A percentile compares a stretch with the other conserved stretches of the same genome.
phyloP scores from a whole-genome alignment of 2,888 invertebrate genomes.

The Drosophila basisetae region DNA sequence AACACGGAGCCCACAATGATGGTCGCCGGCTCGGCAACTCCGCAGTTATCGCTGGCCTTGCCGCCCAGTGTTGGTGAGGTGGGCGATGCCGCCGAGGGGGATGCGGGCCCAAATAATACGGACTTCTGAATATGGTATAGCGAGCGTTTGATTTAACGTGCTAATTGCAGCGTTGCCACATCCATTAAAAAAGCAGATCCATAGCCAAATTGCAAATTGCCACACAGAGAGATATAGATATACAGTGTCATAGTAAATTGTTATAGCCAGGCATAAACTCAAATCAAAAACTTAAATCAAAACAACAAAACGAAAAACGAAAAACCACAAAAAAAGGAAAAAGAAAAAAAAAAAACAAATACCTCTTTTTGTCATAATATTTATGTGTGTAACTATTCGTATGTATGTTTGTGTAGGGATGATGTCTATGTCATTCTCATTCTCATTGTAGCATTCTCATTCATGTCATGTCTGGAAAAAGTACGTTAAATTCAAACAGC shows the following conservation, averaged over 20 bases:
- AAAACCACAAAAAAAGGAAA: not conserved
- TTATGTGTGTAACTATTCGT: conserved; percentile 26
- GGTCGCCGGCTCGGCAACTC: conserved; percentile 85
- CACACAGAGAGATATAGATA: conserved; percentile 19
- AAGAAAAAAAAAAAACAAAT: conserved; percentile 28
- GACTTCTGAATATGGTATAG: conserved; percentile 91
- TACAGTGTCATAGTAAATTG: conserved; percentile 25
- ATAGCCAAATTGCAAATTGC: conserved; percentile 8
- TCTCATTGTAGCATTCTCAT: conserved; percentile 4
- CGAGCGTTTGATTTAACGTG: conserved; percentile 89
- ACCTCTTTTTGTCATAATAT: conserved; percentile 40
- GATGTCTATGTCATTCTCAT: conserved; percentile 40
- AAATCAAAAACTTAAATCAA: conserved; percentile 76
- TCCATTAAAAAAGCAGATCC: conserved; percentile 18
- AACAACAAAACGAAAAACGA: not conserved
- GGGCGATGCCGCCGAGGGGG: conserved; percentile 82
- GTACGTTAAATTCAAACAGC: conserved; percentile 81
- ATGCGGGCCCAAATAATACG: conserved; percentile 85
- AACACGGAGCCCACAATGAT: conserved; percentile 95
- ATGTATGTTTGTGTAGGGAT: conserved; percentile 42
- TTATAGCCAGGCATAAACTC: conserved; percentile 53
- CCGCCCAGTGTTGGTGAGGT: conserved; percentile 79
- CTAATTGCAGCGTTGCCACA: conserved; percentile 70
- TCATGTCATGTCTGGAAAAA: conserved; percentile 59
- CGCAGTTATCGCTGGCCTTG: conserved; percentile 85